Percentiles rank a stretch among this genome's conserved stretches.
Conservation (phyloP, 2,113 vertebrate genomes). For the Rana temporaria region DNA sequence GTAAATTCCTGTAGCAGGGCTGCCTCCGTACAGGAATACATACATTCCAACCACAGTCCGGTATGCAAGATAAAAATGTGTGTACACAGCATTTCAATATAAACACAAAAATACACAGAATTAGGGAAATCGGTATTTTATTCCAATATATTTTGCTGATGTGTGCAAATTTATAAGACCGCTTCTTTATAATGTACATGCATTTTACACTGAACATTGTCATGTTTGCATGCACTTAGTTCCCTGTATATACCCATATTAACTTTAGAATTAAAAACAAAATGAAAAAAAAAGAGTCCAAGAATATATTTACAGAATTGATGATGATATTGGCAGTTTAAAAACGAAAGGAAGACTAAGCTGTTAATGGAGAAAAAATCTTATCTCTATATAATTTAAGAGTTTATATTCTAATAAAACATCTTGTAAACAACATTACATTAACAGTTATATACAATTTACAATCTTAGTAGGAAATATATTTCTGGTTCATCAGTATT, state of each 20-base stretch:
- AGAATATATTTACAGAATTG: slow-evolving; percentile 55
- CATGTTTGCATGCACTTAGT: slow-evolving; percentile 76
- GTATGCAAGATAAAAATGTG: no score
- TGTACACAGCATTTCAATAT: not conserved
- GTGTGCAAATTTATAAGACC: slow-evolving; percentile 63
- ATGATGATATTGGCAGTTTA: slow-evolving; percentile 56
- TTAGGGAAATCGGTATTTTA: slow-evolving; percentile 30
- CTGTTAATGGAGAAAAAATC: slow-evolving; percentile 12
- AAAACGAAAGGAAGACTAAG: slow-evolving; percentile 68
- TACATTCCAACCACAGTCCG: no score
- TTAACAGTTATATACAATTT: slow-evolving; percentile 64
- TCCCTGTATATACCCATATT: slow-evolving; percentile 59
- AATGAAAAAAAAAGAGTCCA: slow-evolving; percentile 56
- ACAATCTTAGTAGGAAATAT: slow-evolving; percentile 91
- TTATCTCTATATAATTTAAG: slow-evolving; percentile 13
- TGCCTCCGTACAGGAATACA: no score
- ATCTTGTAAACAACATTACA: slow-evolving; percentile 63
- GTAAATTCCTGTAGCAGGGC: no score
- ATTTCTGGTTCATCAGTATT: slow-evolving; percentile 87
- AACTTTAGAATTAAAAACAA: slow-evolving; percentile 58
- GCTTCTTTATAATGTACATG: slow-evolving; percentile 71
- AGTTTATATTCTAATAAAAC: slow-evolving; percentile 39
- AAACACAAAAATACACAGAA: slow-evolving; percentile 21
- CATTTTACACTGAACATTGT: slow-evolving; percentile 68
- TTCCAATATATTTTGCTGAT: slow-evolving; percentile 58